Percentiles rank a stretch among this genome's conserved stretches.
Evolutionary conservation across 2,888 invertebrate genomes (phyloP).

Genomic region (Loripinus fragilis): DNA sequence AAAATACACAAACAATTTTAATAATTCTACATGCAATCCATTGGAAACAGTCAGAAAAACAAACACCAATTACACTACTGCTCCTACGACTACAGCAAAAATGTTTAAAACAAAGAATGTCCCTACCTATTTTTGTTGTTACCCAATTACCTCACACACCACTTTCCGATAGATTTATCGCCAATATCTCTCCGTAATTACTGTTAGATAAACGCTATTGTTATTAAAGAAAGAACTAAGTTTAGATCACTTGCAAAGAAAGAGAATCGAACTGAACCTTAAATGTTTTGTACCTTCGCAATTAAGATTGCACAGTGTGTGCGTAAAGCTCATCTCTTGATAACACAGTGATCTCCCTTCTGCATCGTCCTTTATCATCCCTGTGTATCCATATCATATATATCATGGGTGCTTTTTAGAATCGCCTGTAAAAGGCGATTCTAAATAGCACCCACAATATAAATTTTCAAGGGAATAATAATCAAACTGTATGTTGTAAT

Average conservation of each 20-base stretch:
- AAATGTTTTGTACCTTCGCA: background rate
- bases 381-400: too few relatives aligned
- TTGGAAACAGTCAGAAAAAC: too few relatives aligned
- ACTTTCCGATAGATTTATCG: conserved; percentile 2
- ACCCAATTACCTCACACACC: background rate
- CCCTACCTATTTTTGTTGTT: conserved; percentile 5
- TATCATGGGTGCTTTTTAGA: too few relatives aligned
- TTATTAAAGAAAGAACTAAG: background rate
- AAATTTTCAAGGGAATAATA: too few relatives aligned
- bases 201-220: background rate
- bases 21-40: too few relatives aligned
- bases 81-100: background rate
- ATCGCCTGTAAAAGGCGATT: too few relatives aligned
- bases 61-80: too few relatives aligned
- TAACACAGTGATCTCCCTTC: too few relatives aligned
- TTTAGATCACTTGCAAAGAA: background rate
- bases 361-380: too few relatives aligned
- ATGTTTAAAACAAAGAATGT: background rate
- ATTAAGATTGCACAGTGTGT: conserved; percentile 12
- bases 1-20: too few relatives aligned
- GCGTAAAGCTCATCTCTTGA: background rate
- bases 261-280: background rate
- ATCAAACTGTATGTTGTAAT: too few relatives aligned
- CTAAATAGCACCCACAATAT: too few relatives aligned
- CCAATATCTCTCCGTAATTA: background rate